These are phyloP conservation scores for Thera britannica DNA, from an alignment of 2,888 invertebrate genomes.

Conservation along the genomic window DNA sequence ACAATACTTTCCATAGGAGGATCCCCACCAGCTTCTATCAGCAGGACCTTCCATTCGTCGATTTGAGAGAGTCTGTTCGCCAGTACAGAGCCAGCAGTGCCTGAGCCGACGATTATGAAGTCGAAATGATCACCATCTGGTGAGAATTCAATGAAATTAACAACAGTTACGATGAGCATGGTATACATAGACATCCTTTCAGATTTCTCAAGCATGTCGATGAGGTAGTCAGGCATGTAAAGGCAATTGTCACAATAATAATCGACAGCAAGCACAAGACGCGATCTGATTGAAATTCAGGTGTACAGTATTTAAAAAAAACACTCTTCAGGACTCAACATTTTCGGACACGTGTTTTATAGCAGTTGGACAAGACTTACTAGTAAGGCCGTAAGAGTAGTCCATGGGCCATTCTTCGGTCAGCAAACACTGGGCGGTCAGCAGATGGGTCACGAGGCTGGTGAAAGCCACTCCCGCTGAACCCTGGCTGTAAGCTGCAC, in stretches of 20 bases:
- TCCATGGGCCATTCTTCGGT: slow-evolving; percentile 69
- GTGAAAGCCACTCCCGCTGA: slow-evolving; percentile 64
- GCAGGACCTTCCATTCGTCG: slow-evolving; percentile 68
- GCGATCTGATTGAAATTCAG: too few species aligned
- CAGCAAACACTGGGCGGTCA: slow-evolving; percentile 70
- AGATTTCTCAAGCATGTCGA: too few species aligned
- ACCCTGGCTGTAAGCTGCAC: slow-evolving; percentile 55
- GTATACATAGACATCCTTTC: too few species aligned
- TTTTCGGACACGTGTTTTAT: neutral
- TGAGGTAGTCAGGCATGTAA: too few species aligned
- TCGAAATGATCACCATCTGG: slow-evolving; percentile 70
- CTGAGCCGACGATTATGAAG: slow-evolving; percentile 73
- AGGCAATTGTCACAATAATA: too few species aligned
- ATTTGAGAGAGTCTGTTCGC: slow-evolving; percentile 69
- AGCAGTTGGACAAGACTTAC: slow-evolving; percentile 46
- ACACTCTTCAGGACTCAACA: too few species aligned
- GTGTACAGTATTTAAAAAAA: too few species aligned
- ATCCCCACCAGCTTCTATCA: slow-evolving; percentile 74
- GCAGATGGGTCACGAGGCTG: slow-evolving; percentile 62
- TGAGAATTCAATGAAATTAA: neutral
- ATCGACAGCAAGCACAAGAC: too few species aligned
- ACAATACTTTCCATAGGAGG: slow-evolving; percentile 66
- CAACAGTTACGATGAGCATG: too few species aligned
- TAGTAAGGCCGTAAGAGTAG: slow-evolving; percentile 56
- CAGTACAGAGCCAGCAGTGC: slow-evolving; percentile 72